Percentiles rank a stretch among this genome's conserved stretches.
These are phyloP conservation scores for Sinohyriopsis cumingii DNA, from an alignment of 2,888 invertebrate genomes.

Conservation along the genomic window DNA sequence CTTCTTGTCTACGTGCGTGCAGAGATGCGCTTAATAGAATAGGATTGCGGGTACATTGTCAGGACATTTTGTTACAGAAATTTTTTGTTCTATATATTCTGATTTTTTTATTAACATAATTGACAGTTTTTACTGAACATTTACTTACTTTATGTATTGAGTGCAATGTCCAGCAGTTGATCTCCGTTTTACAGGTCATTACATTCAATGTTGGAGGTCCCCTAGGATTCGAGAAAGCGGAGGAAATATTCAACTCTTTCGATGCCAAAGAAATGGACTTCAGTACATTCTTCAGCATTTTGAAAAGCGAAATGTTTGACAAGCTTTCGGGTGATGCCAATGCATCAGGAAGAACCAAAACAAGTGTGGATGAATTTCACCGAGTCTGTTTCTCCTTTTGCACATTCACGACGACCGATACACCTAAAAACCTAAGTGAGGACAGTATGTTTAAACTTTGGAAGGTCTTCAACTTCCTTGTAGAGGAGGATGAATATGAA, in stretches of 20 bases:
- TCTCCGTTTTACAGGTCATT: slow-evolving; percentile 78
- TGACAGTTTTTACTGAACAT: no score
- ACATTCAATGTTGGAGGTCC: slow-evolving; percentile 87
- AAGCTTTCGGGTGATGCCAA: slow-evolving; percentile 18
- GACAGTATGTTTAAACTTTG: slow-evolving; percentile 75
- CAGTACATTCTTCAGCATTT: slow-evolving; percentile 35
- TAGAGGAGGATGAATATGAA: slow-evolving; percentile 76
- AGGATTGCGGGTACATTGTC: no score
- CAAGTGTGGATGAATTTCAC: no score
- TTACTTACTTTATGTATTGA: no score
- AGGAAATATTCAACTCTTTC: slow-evolving; percentile 85
- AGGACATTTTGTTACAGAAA: no score
- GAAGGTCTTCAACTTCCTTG: slow-evolving; percentile 84
- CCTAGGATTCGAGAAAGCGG: slow-evolving; percentile 84
- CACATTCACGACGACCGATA: slow-evolving; percentile 23
- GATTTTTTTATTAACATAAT: no score
- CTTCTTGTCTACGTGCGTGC: no score
- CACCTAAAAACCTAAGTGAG: slow-evolving; percentile 18
- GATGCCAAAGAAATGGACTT: slow-evolving; percentile 35
- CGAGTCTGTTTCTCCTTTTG: slow-evolving; percentile 26
- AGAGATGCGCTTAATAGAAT: no score
- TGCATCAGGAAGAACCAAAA: slow-evolving; percentile 8
- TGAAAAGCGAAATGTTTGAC: slow-evolving; percentile 36
- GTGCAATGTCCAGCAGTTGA: no score
- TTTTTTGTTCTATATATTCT: no score